Evolutionary conservation across 1,140 invertebrate genomes (phyloP).

Genomic region (Chelonus insularis): DNA sequence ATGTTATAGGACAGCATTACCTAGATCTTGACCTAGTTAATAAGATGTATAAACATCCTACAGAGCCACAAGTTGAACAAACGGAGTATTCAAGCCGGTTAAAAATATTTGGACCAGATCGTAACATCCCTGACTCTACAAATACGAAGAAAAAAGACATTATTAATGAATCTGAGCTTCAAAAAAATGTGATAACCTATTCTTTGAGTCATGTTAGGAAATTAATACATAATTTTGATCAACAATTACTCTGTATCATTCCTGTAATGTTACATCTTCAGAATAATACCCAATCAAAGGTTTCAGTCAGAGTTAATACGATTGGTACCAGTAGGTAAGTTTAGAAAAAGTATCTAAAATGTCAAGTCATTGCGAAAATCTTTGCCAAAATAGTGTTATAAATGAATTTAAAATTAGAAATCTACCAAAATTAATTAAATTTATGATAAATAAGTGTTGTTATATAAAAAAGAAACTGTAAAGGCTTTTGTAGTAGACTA

Average conservation of each 20-base stretch:
- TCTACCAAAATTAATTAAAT: no score
- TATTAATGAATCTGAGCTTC: constrained; percentile 40
- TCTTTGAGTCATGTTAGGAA: constrained; percentile 46
- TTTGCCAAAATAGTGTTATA: no score
- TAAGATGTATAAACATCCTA: constrained; percentile 50
- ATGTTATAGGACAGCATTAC: constrained; percentile 56
- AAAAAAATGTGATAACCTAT: constrained; percentile 49
- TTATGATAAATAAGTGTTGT: no score
- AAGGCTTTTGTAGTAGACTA: no score
- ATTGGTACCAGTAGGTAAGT: constrained; percentile 55
- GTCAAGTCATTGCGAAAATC: no score
- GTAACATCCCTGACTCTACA: constrained; percentile 42
- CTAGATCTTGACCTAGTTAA: constrained; percentile 51
- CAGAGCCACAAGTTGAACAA: constrained; percentile 38
- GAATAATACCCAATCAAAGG: constrained; percentile 48
- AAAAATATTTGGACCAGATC: constrained; percentile 56
- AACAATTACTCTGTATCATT: constrained; percentile 47
- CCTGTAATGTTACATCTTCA: constrained; percentile 51
- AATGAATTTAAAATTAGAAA: no score
- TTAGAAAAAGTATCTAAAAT: background rate
- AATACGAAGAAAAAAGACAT: constrained; percentile 38
- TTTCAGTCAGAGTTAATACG: constrained; percentile 51
- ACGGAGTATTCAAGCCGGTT: constrained; percentile 48
- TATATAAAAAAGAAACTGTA: no score
- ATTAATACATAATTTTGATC: constrained; percentile 49